Percentiles rank a stretch among this genome's conserved stretches.
These are phyloP conservation scores for Tyrophagus putrescentiae DNA, from an alignment of 1,140 invertebrate species.

Conservation along the genomic window DNA sequence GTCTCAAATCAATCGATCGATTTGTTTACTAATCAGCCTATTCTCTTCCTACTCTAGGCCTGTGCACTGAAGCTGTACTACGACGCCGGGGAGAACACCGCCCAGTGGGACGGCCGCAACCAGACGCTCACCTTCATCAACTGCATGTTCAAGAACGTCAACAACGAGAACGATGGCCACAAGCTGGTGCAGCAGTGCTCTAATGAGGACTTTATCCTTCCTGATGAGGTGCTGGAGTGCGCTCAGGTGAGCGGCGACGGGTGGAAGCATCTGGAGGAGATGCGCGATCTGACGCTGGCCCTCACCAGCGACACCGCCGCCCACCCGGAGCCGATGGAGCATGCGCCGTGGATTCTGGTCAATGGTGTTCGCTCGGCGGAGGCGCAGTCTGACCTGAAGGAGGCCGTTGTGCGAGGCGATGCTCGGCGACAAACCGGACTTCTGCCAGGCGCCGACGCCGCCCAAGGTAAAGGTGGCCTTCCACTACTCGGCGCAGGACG, in stretches of 20 bases:
- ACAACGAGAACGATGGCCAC: neutral
- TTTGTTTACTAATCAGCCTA: no score
- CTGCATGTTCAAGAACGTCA: neutral
- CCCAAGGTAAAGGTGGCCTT: neutral
- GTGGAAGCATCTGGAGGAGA: no score
- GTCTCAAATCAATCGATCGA: neutral
- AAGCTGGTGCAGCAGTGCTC: no score
- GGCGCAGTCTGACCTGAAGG: neutral
- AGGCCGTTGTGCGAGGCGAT: neutral
- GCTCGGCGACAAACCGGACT: neutral
- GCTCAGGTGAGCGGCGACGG: no score
- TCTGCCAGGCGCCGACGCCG: neutral
- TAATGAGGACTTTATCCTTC: no score
- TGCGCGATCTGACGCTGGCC: neutral
- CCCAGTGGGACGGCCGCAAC: neutral
- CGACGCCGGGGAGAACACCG: no score
- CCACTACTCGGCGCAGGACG: neutral
- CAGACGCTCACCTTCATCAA: neutral
- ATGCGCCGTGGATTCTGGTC: neutral
- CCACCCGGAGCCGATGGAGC: neutral
- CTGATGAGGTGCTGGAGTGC: no score
- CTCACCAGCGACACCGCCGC: neutral
- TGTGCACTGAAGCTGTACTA: no score
- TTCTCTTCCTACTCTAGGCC: no score
- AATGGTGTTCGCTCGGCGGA: neutral